Percentiles rank a stretch among this genome's conserved stretches.
These are phyloP conservation scores for Pristiophorus japonicus DNA, from an alignment of 2,113 vertebrate species.

Conservation along the genomic window DNA sequence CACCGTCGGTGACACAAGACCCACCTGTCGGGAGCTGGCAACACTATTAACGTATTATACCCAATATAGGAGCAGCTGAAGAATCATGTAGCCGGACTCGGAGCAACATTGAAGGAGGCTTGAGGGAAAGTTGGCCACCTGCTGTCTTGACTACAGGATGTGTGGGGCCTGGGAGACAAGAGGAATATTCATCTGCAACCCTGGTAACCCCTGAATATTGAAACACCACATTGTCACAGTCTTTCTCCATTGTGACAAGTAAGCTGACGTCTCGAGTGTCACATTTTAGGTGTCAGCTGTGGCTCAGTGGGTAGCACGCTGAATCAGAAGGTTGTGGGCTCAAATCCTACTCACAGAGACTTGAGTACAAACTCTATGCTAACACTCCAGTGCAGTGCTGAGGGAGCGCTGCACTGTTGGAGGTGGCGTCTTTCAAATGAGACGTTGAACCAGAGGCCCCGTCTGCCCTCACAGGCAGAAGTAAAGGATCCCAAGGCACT, in stretches of 20 bases:
- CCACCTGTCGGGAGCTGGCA: not conserved
- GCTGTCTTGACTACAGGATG: not conserved
- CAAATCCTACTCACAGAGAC: not conserved
- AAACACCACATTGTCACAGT: not conserved
- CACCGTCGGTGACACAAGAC: not conserved
- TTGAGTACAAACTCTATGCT: not conserved
- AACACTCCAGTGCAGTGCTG: not conserved
- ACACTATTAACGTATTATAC: not conserved
- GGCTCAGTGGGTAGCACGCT: not conserved
- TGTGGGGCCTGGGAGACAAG: not conserved
- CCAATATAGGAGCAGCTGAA: not conserved
- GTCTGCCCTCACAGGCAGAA: not conserved
- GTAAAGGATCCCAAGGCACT: too few relatives aligned
- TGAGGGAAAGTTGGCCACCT: not conserved
- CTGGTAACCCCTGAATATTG: not conserved
- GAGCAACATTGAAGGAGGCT: not conserved
- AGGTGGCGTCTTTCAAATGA: not conserved
- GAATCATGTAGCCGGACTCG: not conserved
- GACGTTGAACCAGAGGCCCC: not conserved
- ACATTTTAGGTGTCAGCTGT: not conserved
- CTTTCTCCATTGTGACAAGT: not conserved
- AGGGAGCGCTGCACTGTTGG: not conserved
- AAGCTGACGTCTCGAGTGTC: not conserved
- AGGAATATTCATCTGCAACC: not conserved
- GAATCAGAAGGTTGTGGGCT: not conserved